These are phyloP conservation scores for Acrobasis repandana DNA, from an alignment of 2,888 invertebrate genomes.

Conservation along the genomic window DNA sequence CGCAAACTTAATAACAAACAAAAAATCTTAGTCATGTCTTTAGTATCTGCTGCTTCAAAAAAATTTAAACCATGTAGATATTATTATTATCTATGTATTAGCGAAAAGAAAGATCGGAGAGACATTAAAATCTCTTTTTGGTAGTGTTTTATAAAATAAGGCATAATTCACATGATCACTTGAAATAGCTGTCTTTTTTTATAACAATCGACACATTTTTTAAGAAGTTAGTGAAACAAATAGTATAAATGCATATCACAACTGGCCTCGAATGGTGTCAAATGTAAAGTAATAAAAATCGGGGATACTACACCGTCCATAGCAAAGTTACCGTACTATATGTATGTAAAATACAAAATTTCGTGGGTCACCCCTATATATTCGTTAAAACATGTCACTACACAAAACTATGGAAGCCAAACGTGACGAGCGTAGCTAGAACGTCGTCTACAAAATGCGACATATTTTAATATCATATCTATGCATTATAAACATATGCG, in stretches of 20 bases:
- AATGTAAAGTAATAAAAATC: constrained; percentile 31
- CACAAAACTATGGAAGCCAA: constrained; percentile 80
- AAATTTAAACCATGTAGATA: constrained; percentile 43
- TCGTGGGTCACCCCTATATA: constrained; percentile 42
- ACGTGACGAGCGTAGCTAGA: constrained; percentile 56
- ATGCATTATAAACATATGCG: constrained; percentile 46
- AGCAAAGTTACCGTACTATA: constrained; percentile 36
- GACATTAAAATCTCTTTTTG: constrained; percentile 45
- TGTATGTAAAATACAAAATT: constrained; percentile 71
- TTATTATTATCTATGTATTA: constrained; percentile 24
- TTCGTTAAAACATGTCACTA: constrained; percentile 43
- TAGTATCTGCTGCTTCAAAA: constrained; percentile 73
- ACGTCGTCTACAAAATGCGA: constrained; percentile 61
- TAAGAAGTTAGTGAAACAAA: constrained; percentile 35
- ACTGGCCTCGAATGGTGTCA: constrained; percentile 51
- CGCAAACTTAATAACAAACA: constrained; percentile 64
- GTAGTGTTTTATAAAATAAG: constrained; percentile 36
- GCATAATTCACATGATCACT: constrained; percentile 20
- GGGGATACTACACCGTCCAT: constrained; percentile 25
- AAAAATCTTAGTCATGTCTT: constrained; percentile 68
- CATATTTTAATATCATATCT: constrained; percentile 40
- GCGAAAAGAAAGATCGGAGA: constrained; percentile 37
- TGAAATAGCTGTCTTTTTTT: constrained; percentile 48
- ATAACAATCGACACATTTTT: constrained; percentile 19
- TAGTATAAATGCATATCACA: constrained; percentile 65